Base-by-base conservation (phyloP, 2,113 vertebrate species). In the Cariama cristata region DNA sequence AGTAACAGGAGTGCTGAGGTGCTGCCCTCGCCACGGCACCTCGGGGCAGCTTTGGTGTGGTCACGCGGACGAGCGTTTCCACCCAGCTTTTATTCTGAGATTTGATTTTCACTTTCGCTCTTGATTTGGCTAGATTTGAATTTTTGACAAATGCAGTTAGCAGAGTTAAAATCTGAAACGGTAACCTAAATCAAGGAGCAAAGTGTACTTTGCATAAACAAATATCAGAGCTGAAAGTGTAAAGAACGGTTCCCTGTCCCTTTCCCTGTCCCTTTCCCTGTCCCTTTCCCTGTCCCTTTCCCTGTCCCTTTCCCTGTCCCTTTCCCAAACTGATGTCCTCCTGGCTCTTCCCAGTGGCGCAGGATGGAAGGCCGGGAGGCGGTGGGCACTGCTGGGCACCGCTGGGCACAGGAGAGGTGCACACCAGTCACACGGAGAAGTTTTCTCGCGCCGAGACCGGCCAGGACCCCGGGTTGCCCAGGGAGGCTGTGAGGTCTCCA, bases 51-150 rank as follows among this genome's bases (percentile, higher is more conserved):
- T 77, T 88, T 68, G 64, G 49, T 86, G 47, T 49, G 68, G 66
- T 95, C 73, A 40, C 68, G 44, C 52, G 75, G 44, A 33, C 0
- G 4, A 93, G 64, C 33, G 5, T 60, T 92, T 85, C 84, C 75
- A 96, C 64, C 33, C 84, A 80, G 63, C 83, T 74, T 95, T 91
- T 92, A 86, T 95, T 91, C 73, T 90, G 92, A 59, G 80, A 76
- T 87, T 81, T 81, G 45, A 88, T 88, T 84, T 86, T 88, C 68
- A 47, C 82, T 94, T 56, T 73, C 24, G 4, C 16, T 74, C 72
- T 58, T 58, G 68, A 67, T 91, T 92, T 95, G 79, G 82, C 88
- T 95, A 47, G 73, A 90, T 95, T 86, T 95, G 86, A 90, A 86
- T 94, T 90, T 92, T 80, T 93, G 86, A 90, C 60, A 93, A 80